phyloP scores from a whole-genome alignment of 1,140 invertebrate species.

The Spodoptera frugiperda region DNA sequence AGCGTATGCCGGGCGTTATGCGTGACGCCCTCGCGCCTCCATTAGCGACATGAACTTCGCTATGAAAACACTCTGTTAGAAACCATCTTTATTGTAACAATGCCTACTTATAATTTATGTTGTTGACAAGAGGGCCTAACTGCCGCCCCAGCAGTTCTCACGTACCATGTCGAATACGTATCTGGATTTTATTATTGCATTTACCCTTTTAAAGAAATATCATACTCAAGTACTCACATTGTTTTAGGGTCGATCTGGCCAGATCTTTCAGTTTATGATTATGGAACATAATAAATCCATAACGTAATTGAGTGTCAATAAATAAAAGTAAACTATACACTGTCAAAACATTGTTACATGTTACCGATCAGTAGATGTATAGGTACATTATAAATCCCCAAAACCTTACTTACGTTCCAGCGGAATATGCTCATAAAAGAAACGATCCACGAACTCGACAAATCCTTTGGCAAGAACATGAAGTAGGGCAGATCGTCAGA shows the following conservation, averaged over 20 bases:
- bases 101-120: conserved; percentile 81
- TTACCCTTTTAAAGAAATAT: conserved; percentile 50
- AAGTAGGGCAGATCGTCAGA: conserved; percentile 81
- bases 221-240: background rate
- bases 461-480: conserved; percentile 83
- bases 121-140: conserved; percentile 78
- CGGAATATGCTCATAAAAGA: conserved; percentile 79
- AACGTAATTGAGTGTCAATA: too few relatives aligned
- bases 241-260: background rate
- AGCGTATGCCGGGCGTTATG: conserved; percentile 76
- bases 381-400: conserved; percentile 72
- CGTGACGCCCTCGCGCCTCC: conserved; percentile 75
- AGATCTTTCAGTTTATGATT: background rate
- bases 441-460: conserved; percentile 80
- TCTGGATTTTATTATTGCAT: conserved; percentile 77
- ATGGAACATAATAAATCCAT: too few relatives aligned
- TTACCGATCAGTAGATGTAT: conserved; percentile 64
- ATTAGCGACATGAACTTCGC: conserved; percentile 74
- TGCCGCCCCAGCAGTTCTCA: conserved; percentile 54
- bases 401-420: conserved; percentile 75
- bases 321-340: conserved; percentile 5
- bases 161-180: conserved; percentile 54
- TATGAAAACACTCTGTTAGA: conserved; percentile 74
- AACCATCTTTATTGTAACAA: conserved; percentile 77
- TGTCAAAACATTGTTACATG: background rate